phyloP scores from a whole-genome alignment of 23 tunicate genomes.

The Ciona savignyi region DNA sequence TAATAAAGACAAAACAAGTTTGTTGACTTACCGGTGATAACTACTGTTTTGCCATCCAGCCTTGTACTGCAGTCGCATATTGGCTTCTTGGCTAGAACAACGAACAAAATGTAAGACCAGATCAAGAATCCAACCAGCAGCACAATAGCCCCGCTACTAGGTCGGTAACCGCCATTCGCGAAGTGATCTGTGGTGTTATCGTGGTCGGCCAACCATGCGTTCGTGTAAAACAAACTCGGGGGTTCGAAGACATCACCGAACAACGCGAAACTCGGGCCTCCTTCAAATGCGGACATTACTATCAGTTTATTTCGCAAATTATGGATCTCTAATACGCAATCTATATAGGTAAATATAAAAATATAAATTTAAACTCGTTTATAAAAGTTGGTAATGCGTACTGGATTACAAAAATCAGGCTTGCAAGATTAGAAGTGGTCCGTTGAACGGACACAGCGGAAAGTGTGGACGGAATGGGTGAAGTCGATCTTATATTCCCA shows the following conservation, averaged over 20 bases:
- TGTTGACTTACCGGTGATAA: constrained; percentile 34
- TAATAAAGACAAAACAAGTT: background rate
- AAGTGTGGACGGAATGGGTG: background rate
- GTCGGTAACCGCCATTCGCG: background rate
- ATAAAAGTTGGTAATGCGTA: no score
- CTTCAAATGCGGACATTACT: background rate
- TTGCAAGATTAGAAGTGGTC: no score
- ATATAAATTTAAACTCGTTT: no score
- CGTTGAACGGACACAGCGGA: background rate
- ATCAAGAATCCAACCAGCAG: constrained; percentile 6
- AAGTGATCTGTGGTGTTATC: background rate
- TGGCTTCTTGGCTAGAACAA: constrained; percentile 23
- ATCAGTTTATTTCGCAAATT: no score
- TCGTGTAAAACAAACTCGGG: background rate
- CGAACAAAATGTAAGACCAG: constrained; percentile 22
- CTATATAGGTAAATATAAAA: no score
- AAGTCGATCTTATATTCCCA: background rate
- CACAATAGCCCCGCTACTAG: background rate
- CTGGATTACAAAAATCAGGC: no score
- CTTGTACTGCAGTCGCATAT: constrained; percentile 13
- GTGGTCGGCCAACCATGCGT: background rate
- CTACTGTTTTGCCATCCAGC: constrained; percentile 24
- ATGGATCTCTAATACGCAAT: no score
- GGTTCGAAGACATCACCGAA: background rate
- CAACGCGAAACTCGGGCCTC: background rate